A percentile compares a stretch with the other conserved stretches of the same genome.
phyloP scores from a whole-genome alignment of 1,140 invertebrate species.

The Cepaea nemoralis region DNA sequence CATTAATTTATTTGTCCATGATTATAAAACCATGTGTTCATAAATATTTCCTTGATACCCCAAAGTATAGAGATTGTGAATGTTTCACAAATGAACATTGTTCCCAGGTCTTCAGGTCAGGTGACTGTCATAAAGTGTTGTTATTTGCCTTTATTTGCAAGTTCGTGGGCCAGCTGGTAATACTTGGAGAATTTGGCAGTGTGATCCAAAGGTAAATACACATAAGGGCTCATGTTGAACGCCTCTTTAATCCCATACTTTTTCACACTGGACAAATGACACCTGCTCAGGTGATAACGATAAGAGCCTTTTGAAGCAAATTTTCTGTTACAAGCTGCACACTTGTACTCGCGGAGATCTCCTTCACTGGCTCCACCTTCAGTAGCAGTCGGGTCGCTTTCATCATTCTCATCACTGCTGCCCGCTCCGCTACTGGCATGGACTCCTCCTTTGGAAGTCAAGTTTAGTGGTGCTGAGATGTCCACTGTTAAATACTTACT shows the following conservation, averaged over 20 bases:
- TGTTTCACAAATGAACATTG: too few relatives aligned
- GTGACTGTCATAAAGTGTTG: too few relatives aligned
- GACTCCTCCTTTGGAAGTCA: slow-evolving; percentile 40
- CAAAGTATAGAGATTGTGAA: too few relatives aligned
- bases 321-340: slow-evolving; percentile 94
- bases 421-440: neutral
- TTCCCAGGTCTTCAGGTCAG: too few relatives aligned
- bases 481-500: slow-evolving; percentile 5
- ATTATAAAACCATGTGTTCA: too few relatives aligned
- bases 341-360: slow-evolving; percentile 76
- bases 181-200: slow-evolving; percentile 69
- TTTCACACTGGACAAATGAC: slow-evolving; percentile 81
- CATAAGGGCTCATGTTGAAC: slow-evolving; percentile 75
- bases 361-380: slow-evolving; percentile 53
- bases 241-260: slow-evolving; percentile 84
- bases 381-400: slow-evolving; percentile 36
- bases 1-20: too few relatives aligned
- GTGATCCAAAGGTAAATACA: slow-evolving; percentile 68
- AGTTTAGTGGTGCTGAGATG: slow-evolving; percentile 54
- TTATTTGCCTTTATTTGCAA: slow-evolving; percentile 63
- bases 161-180: slow-evolving; percentile 68
- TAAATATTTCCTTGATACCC: too few relatives aligned
- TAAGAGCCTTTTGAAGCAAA: slow-evolving; percentile 97
- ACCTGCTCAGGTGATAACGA: slow-evolving; percentile 94
- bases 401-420: slow-evolving; percentile 44